Base-by-base conservation (phyloP, 1,140 invertebrate species). In the Charaxes varanes region DNA sequence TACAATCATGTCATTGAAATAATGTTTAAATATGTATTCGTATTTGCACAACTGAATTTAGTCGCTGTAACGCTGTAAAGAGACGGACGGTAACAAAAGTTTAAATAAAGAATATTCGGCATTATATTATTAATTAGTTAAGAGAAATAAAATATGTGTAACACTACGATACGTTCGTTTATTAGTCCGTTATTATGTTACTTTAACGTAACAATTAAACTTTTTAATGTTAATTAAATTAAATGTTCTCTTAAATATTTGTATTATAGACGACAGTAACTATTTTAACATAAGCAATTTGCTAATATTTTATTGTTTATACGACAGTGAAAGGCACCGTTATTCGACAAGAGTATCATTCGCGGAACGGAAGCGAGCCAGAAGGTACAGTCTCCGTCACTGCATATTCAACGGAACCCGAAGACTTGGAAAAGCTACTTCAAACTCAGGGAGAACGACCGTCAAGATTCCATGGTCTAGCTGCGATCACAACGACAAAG, bases 271-370 rank as follows among this genome's bases (percentile, higher is more conserved):
- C 55, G 52, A 55, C 56, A 49, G 49, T 48, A 41, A 35, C 12
- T 37, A n/a, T n/a, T 32, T 51, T 57, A 56, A 52, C 48, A 50
- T 48, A 59, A 59, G 53, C 42, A 38, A 43, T 56, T 62, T 35
- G 40, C 47, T 45, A 45, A 50, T 33, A 40, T 41, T 56, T 53
- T 42, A 35, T 56, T 48, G 26, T 24, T 35, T 51, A 41, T 41
- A 54, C 70, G 61, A 41, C 71, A 90, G 90, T 90, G 64, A 88
- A 89, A 85, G 89, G 89, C 37, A 89, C 88, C 35, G 86, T 90
- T 37, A 85, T 90, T 35, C 86, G 82, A 30, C 86, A 90, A 77
- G 87, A 90, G 68, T 88, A 86, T 61, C 89, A 89, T 62, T 87
- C 89, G 26, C 87, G 89, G 55, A 90, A 89, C 69, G 90, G 89